These are phyloP conservation scores for Protula sp. DNA, from an alignment of 2,888 invertebrate genomes.

Conservation along the genomic window DNA sequence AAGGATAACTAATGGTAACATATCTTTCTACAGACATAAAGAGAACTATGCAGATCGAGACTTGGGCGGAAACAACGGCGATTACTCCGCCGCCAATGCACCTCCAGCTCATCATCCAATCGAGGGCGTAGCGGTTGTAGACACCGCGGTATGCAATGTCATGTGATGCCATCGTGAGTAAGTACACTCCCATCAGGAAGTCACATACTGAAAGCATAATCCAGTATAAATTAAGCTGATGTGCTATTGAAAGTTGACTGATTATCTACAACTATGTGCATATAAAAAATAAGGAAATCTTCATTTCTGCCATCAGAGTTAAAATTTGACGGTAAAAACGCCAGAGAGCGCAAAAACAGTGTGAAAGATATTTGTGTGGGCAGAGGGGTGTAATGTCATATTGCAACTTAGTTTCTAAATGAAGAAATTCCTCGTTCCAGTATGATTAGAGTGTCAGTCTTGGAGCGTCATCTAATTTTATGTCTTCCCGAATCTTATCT, in stretches of 20 bases:
- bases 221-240: background rate
- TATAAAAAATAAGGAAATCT: background rate
- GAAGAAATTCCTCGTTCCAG: too few relatives aligned
- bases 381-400: too few relatives aligned
- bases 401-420: too few relatives aligned
- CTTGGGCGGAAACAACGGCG: slow-evolving; percentile 65
- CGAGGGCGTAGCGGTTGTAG: slow-evolving; percentile 58
- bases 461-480: too few relatives aligned
- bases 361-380: too few relatives aligned
- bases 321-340: too few relatives aligned
- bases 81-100: slow-evolving; percentile 63
- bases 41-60: slow-evolving; percentile 65
- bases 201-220: slow-evolving; percentile 15
- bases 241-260: background rate
- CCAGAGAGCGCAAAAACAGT: too few relatives aligned
- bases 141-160: slow-evolving; percentile 15
- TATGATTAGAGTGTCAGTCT: too few relatives aligned
- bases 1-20: slow-evolving; percentile 19
- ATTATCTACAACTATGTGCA: background rate
- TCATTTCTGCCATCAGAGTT: too few relatives aligned
- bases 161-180: slow-evolving; percentile 21
- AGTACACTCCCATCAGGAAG: slow-evolving; percentile 23
- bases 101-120: slow-evolving; percentile 66
- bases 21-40: slow-evolving; percentile 69
- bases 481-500: too few relatives aligned